phyloP scores from a whole-genome alignment of 2,113 vertebrate species.

The Campylorhamphus procurvoides region DNA sequence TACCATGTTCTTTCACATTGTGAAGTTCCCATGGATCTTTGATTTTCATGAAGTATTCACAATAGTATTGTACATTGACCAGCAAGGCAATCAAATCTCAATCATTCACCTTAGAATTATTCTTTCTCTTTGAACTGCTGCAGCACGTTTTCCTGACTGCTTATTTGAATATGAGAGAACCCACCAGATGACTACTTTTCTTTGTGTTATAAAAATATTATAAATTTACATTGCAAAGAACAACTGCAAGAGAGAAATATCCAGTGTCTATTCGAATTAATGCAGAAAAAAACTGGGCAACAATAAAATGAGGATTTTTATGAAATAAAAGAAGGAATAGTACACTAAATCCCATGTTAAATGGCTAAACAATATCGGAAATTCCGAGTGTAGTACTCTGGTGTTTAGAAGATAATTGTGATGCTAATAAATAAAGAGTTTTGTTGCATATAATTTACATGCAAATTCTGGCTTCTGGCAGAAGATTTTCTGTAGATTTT shows the following conservation, averaged over 20 bases:
- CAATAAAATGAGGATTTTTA: not conserved
- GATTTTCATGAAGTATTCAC: conserved; percentile 31
- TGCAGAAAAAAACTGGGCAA: not conserved
- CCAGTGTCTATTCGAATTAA: conserved; percentile 5
- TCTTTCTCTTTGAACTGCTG: conserved; percentile 22
- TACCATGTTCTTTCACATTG: not conserved
- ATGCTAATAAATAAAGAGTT: not conserved
- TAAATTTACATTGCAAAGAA: conserved; percentile 53
- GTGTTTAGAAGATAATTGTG: not conserved
- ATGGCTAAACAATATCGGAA: not conserved
- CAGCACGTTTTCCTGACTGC: not conserved
- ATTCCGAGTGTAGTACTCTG: not conserved
- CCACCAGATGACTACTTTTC: conserved; percentile 24
- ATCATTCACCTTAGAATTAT: conserved; percentile 17
- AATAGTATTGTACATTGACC: not conserved
- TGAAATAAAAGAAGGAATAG: not conserved
- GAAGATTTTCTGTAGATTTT: not conserved
- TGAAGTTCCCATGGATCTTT: not conserved
- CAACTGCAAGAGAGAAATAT: not conserved
- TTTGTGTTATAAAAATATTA: conserved; percentile 28
- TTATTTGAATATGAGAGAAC: conserved; percentile 50
- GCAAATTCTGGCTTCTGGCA: not conserved
- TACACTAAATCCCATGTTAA: conserved; percentile 4
- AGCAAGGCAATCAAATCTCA: conserved; percentile 27
- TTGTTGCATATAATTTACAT: not conserved